A percentile compares a stretch with the other conserved stretches of the same genome.
Evolutionary conservation across 2,797 vertebrate species (phyloP).

Genomic region (Paedocypris micromegethes): DNA sequence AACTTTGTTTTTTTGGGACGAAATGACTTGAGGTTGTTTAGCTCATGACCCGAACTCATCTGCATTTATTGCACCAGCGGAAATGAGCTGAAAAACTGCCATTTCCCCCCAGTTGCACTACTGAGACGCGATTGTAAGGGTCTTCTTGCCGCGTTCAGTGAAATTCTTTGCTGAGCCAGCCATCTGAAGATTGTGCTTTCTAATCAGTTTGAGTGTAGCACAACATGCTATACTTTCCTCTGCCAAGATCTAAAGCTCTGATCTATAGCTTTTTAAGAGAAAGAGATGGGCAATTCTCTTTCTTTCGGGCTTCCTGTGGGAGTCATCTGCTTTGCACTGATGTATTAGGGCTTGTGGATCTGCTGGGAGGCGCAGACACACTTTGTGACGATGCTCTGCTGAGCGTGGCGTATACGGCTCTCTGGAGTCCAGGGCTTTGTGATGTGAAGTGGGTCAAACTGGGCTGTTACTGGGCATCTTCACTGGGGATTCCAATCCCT

Average conservation of each 20-base stretch:
- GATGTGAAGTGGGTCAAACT: constrained; percentile 51
- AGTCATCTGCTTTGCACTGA: constrained; percentile 39
- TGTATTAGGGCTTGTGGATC: constrained; percentile 23
- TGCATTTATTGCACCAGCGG: too few relatives aligned
- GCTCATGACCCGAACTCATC: too few relatives aligned
- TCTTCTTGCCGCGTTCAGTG: constrained; percentile 40
- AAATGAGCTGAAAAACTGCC: not conserved
- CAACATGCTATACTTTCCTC: constrained; percentile 37
- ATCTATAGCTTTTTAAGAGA: constrained; percentile 29
- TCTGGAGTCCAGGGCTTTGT: constrained; percentile 32
- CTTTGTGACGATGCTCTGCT: constrained; percentile 2
- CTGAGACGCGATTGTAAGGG: constrained; percentile 2
- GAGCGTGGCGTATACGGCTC: constrained; percentile 25
- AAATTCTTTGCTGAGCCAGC: constrained; percentile 41
- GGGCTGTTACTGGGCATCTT: constrained; percentile 37
- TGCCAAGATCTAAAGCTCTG: constrained; percentile 41
- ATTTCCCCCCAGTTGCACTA: constrained; percentile 26
- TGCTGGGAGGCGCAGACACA: not conserved
- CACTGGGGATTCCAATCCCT: constrained; percentile 28
- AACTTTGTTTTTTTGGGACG: too few relatives aligned
- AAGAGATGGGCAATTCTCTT: constrained; percentile 33
- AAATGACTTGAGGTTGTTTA: too few relatives aligned
- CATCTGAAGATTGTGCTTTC: constrained; percentile 44
- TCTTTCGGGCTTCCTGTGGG: constrained; percentile 25
- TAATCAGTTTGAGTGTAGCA: constrained; percentile 48